These are phyloP conservation scores for Axinella damicornis DNA, from an alignment of 37 sponge, comb jelly and placozoan species.

Conservation along the genomic window DNA sequence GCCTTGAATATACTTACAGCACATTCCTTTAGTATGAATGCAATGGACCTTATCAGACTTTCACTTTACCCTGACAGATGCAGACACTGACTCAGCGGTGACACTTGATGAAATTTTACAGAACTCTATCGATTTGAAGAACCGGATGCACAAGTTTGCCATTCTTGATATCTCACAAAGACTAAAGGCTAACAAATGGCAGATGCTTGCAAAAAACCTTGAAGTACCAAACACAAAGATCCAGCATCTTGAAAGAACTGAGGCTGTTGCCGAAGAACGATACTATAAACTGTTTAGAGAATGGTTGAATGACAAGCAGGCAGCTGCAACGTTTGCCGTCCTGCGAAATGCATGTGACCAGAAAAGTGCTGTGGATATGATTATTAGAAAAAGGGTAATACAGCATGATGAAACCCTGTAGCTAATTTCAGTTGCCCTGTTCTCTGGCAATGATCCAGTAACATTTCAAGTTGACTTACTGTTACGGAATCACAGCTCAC, in stretches of 20 bases:
- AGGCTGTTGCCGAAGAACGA: conserved; percentile 3
- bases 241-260: not conserved
- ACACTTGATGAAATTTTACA: too few relatives aligned
- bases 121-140: not conserved
- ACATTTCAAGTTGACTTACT: too few relatives aligned
- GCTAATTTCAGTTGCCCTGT: too few relatives aligned
- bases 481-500: too few relatives aligned
- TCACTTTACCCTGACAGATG: too few relatives aligned
- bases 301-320: not conserved
- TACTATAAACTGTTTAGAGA: not conserved
- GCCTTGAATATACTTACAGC: too few relatives aligned
- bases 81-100: too few relatives aligned
- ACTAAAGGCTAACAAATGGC: not conserved
- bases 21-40: too few relatives aligned
- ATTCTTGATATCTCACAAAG: conserved; percentile 14
- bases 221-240: not conserved
- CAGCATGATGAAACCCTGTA: too few relatives aligned
- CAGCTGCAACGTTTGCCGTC: not conserved
- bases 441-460: too few relatives aligned
- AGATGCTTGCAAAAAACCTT: not conserved
- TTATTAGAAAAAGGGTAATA: too few relatives aligned
- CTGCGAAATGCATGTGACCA: not conserved
- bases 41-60: too few relatives aligned
- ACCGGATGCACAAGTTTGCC: conserved; percentile 9
- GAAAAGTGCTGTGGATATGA: not conserved